These are phyloP conservation scores for Sebastes matsubarae DNA, from an alignment of 2,797 vertebrate species.

Conservation along the genomic window DNA sequence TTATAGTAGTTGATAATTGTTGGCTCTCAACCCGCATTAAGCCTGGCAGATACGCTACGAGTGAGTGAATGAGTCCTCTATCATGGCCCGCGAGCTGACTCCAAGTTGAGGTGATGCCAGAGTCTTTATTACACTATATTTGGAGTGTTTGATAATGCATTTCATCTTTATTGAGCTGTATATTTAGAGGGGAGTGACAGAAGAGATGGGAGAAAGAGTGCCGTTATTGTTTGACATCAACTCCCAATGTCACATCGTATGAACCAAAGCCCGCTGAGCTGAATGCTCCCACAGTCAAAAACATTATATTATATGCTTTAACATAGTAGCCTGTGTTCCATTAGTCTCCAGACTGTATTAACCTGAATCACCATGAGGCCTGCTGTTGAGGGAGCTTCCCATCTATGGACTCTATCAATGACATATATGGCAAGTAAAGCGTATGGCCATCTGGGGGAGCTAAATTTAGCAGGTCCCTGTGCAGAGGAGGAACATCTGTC, in stretches of 20 bases:
- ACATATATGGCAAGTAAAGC: conserved; percentile 33
- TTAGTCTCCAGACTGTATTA: conserved; percentile 18
- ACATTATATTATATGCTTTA: not conserved
- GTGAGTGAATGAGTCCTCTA: conserved; percentile 3
- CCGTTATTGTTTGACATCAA: conserved; percentile 32
- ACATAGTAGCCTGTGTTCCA: conserved; percentile 3
- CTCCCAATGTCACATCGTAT: conserved; percentile 17
- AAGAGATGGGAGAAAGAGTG: not conserved
- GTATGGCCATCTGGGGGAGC: conserved; percentile 48
- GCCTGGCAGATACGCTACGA: conserved; percentile 13
- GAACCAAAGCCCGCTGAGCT: not conserved
- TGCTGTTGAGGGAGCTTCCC: conserved; percentile 9
- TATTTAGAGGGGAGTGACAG: conserved; percentile 26
- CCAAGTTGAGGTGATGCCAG: conserved; percentile 21
- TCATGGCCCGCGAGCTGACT: not conserved
- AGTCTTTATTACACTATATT: conserved; percentile 29
- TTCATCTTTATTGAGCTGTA: conserved; percentile 40
- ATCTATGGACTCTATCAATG: conserved; percentile 35
- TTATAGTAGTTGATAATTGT: conserved; percentile 44
- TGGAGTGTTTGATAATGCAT: conserved; percentile 15
- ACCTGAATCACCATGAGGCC: conserved; percentile 12
- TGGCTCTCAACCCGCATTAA: conserved; percentile 34
- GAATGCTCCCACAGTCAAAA: not conserved
- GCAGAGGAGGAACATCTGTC: conserved; percentile 74
- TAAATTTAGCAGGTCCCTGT: conserved; percentile 68